Base-by-base conservation (phyloP, 1,140 invertebrate genomes). In the Vanessa atalanta region DNA sequence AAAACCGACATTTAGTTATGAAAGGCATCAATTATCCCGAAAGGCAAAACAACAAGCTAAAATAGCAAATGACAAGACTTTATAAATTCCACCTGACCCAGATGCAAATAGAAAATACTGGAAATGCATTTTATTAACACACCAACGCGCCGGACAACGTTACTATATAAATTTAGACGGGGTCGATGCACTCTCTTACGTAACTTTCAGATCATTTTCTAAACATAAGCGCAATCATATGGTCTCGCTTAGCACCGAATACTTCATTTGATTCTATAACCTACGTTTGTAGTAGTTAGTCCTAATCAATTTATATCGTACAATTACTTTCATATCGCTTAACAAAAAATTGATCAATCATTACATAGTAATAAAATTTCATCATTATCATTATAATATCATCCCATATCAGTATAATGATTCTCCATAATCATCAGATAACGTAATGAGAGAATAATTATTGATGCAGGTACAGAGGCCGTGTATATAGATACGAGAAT, bases 401-500 rank as follows among this genome's bases (percentile, higher is more conserved):
- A 60, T 16, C 31, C 26, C 50, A 14, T 57, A 78, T 77, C 68
- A 79, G 72, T 53, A 66, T 13, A 69, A 74, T 76, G 75, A 78
- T 65, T 12, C 26, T 48, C 68, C 72, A 60, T 65, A 75, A 63
- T 70, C 75, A 75, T 74, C 61, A 80, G 61, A 69, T 83, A 68
- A 84, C 83, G 79, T 88, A 89, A 87, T 91, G 77, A 85, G 76
- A 80, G 16, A 57, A 78, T 73, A 76, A 82, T 90, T 91, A 69
- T 93, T 93, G 81, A 86, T 89, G 83, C 91, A 93, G 89, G 91
- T 93, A 93, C 91, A 91, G 89, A 85, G 89, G 89, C 79, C 89
- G 91, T 78, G 89, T 91, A n/a, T 93, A 93, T 93, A 85, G 84
- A 87, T 93, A 93, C 91, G 89, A 93, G 84, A 93, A 91, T 83